These are phyloP conservation scores for Novumbra hubbsi DNA, from an alignment of 2,797 vertebrate species.

Conservation along the genomic window DNA sequence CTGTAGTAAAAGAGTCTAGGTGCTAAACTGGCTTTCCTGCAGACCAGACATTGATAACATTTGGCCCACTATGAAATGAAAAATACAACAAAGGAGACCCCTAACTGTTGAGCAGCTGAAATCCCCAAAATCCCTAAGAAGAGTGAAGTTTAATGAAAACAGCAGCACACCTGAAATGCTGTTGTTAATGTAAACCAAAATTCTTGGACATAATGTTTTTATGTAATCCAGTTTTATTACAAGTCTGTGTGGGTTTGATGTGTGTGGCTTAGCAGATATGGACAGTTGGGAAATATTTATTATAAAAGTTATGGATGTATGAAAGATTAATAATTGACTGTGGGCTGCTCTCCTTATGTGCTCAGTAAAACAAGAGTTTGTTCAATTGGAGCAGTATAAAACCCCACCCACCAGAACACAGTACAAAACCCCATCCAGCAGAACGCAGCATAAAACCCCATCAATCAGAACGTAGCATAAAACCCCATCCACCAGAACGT, in stretches of 20 bases:
- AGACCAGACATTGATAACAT: too few relatives aligned
- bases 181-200: background rate
- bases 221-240: background rate
- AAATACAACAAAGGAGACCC: too few relatives aligned
- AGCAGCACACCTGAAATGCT: background rate
- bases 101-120: too few relatives aligned
- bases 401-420: background rate
- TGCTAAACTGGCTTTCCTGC: too few relatives aligned
- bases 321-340: background rate
- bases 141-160: background rate
- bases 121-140: background rate
- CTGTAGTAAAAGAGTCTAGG: too few relatives aligned
- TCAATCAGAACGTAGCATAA: too few relatives aligned
- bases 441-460: too few relatives aligned
- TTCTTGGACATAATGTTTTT: background rate
- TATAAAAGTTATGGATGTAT: background rate
- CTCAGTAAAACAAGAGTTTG: background rate
- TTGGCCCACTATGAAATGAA: too few relatives aligned
- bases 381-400: background rate
- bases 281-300: background rate
- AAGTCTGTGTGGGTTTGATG: conserved; percentile 3
- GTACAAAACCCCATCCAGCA: background rate
- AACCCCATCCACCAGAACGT: background rate
- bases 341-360: too few relatives aligned
- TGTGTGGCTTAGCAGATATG: conserved; percentile 3